Evolutionary conservation across 2,888 invertebrate species (phyloP).

Genomic region (Drosophila basisetae): DNA sequence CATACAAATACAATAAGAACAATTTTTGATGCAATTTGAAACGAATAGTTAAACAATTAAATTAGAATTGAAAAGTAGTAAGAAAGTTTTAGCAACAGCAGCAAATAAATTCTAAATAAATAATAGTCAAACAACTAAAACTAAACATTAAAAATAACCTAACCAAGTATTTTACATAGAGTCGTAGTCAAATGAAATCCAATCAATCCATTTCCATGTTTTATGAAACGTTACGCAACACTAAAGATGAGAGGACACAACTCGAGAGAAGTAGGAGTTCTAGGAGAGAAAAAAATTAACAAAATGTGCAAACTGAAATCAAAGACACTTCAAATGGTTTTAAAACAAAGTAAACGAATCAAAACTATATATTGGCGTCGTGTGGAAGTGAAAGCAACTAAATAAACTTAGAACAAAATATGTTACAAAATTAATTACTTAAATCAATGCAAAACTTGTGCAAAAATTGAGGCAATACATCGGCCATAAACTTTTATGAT

Average conservation of each 20-base stretch:
- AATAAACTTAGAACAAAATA: constrained; percentile 47
- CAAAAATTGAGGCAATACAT: constrained; percentile 32
- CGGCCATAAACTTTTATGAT: constrained; percentile 47
- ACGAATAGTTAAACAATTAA: constrained; percentile 69
- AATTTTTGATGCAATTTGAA: constrained; percentile 64
- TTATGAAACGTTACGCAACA: constrained; percentile 65
- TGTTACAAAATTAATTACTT: constrained; percentile 56
- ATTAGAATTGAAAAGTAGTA: constrained; percentile 66
- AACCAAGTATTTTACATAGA: constrained; percentile 69
- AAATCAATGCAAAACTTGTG: constrained; percentile 37
- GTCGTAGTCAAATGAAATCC: constrained; percentile 43
- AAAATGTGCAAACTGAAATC: constrained; percentile 74
- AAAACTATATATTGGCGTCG: constrained; percentile 59
- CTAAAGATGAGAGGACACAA: constrained; percentile 51
- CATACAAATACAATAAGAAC: constrained; percentile 46
- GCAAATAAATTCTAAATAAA: constrained; percentile 61
- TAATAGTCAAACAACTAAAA: constrained; percentile 56
- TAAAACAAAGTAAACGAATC: constrained; percentile 63
- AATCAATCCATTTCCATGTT: constrained; percentile 59
- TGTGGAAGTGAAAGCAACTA: constrained; percentile 30
- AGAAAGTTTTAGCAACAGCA: constrained; percentile 67
- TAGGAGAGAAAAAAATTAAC: constrained; percentile 22
- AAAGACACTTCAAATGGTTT: constrained; percentile 70
- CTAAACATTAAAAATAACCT: constrained; percentile 50
- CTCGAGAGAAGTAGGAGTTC: background rate